Percentiles rank a stretch among this genome's conserved stretches.
These are phyloP conservation scores for Trialeurodes vaporariorum DNA, from an alignment of 1,140 invertebrate species.

Conservation along the genomic window DNA sequence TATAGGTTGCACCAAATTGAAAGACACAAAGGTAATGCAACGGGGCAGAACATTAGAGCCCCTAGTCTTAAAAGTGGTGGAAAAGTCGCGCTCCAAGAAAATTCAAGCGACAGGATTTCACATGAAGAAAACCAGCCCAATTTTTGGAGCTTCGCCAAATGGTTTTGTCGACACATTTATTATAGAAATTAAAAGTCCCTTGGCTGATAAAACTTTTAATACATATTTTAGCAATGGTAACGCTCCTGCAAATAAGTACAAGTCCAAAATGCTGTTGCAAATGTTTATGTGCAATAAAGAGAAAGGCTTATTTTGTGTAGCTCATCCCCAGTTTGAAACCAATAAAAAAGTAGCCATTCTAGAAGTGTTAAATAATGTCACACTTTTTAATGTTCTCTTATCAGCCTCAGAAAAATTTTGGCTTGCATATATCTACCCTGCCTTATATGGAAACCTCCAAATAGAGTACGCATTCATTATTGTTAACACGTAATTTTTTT, in stretches of 20 bases:
- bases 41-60: conserved; percentile 5
- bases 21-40: not conserved
- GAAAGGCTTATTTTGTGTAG: conserved; percentile 31
- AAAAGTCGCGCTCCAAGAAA: conserved; percentile 11
- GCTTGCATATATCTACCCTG: conserved; percentile 2
- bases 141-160: conserved; percentile 36
- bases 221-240: conserved; percentile 31
- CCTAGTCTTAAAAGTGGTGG: conserved; percentile 1
- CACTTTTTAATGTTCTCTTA: not conserved
- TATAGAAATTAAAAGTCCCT: conserved; percentile 38
- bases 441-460: not conserved
- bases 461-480: too few relatives aligned
- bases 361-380: conserved; percentile 9
- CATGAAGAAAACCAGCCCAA: conserved; percentile 21
- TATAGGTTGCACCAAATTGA: not conserved
- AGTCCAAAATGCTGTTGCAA: conserved; percentile 39
- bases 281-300: conserved; percentile 35
- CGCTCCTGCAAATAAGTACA: conserved; percentile 33
- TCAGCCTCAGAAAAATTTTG: not conserved
- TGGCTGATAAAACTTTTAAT: conserved; percentile 32
- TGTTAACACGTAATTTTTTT: too few relatives aligned
- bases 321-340: conserved; percentile 25
- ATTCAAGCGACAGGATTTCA: conserved; percentile 21
- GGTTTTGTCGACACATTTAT: conserved; percentile 35
- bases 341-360: conserved; percentile 24